Evolutionary conservation across 2,888 invertebrate genomes (phyloP).

Genomic region (Acleris holmiana): DNA sequence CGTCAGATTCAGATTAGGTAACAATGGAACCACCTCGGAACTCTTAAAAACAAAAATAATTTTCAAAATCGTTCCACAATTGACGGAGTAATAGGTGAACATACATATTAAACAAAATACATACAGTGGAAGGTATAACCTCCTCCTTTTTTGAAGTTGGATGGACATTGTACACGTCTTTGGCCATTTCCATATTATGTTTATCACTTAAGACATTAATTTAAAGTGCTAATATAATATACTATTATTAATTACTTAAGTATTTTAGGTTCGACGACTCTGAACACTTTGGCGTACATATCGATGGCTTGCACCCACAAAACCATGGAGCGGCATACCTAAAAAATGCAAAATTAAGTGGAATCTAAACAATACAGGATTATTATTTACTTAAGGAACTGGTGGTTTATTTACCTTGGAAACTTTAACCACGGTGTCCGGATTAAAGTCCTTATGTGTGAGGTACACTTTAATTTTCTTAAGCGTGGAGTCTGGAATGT

Average conservation of each 20-base stretch:
- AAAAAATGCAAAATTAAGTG: conserved; percentile 67
- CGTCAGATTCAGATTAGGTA: no score
- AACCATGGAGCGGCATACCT: conserved; percentile 95
- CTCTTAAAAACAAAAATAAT: no score
- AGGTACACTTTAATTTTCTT: conserved; percentile 93
- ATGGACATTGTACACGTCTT: background rate
- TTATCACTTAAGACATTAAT: no score
- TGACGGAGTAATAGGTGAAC: no score
- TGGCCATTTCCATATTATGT: background rate
- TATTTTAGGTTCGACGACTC: conserved; percentile 95
- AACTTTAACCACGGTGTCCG: conserved; percentile 91
- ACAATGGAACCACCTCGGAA: no score
- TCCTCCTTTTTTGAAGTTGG: no score
- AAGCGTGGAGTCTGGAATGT: conserved; percentile 89
- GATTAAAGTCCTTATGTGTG: conserved; percentile 93
- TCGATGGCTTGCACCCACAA: conserved; percentile 97
- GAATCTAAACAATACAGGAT: no score
- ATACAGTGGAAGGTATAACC: no score
- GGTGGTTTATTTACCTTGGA: conserved; percentile 59
- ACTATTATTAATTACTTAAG: conserved; percentile 83
- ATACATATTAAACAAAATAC: no score
- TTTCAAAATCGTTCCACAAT: no score
- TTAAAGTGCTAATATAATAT: background rate
- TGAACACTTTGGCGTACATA: conserved; percentile 93
- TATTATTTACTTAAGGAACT: no score